These are phyloP conservation scores for Stenurella melanura DNA, from an alignment of 2,888 invertebrate genomes.

Conservation along the genomic window DNA sequence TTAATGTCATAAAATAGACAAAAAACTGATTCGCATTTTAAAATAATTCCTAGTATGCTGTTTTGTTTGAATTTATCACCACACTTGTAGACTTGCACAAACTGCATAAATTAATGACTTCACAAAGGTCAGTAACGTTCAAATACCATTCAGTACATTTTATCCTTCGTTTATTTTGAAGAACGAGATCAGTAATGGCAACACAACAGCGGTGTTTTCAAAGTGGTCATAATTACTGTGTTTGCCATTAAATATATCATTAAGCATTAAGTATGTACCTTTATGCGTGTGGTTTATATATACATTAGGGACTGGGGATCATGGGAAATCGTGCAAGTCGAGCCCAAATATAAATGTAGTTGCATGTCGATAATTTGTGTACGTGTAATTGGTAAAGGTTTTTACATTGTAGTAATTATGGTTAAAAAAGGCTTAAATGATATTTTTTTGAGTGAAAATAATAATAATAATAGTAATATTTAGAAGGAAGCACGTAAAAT, in stretches of 20 bases:
- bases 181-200: background rate
- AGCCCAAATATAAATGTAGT: no score
- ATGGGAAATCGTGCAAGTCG: no score
- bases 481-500: no score
- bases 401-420: no score
- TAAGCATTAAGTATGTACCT: background rate
- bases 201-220: background rate
- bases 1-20: no score
- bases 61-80: background rate
- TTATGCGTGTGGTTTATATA: constrained; percentile 2
- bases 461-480: no score
- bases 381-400: no score
- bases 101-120: background rate
- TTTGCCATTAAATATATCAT: constrained; percentile 2
- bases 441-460: no score
- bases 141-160: background rate
- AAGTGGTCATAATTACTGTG: background rate
- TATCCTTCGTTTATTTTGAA: background rate
- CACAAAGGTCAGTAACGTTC: background rate
- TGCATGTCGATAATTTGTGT: no score
- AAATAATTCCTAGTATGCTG: background rate
- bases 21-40: background rate
- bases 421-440: no score
- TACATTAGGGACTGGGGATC: background rate
- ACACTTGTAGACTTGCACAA: background rate